Evolutionary conservation across 2,797 vertebrate species (phyloP).

Genomic region (Cheirogaleus major): DNA sequence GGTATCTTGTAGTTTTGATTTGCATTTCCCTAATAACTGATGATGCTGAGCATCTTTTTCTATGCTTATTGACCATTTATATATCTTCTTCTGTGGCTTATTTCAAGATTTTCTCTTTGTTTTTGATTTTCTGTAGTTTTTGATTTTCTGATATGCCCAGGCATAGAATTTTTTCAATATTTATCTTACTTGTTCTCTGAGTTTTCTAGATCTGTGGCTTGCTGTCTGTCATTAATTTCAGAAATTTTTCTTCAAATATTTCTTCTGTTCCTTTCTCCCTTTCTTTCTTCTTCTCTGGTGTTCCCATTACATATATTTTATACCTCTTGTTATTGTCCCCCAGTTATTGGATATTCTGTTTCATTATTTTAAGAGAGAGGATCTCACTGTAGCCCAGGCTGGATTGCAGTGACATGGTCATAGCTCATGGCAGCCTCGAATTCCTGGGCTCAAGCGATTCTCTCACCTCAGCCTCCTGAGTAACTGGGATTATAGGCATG

Average conservation of each 20-base stretch:
- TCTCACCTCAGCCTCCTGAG: background rate
- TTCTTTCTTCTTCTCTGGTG: background rate
- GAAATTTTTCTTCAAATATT: background rate
- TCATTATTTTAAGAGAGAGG: background rate
- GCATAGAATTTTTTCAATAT: background rate
- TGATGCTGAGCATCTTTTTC: background rate
- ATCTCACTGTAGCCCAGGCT: background rate
- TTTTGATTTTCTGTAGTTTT: slow-evolving; percentile 26
- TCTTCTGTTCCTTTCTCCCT: background rate
- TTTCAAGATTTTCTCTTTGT: background rate
- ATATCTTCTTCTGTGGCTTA: background rate
- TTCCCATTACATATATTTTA: background rate
- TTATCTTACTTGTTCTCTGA: background rate
- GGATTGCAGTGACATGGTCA: background rate
- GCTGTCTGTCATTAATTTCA: background rate
- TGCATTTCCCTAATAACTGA: background rate
- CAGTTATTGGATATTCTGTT: background rate
- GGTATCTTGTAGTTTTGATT: background rate
- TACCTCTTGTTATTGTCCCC: background rate
- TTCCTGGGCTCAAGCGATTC: background rate
- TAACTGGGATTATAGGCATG: background rate
- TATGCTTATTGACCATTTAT: background rate
- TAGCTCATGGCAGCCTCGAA: background rate
- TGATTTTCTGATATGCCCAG: background rate
- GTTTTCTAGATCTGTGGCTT: background rate